Conservation (phyloP, 2,113 vertebrate species). For the Dendropsophus ebraccatus region DNA sequence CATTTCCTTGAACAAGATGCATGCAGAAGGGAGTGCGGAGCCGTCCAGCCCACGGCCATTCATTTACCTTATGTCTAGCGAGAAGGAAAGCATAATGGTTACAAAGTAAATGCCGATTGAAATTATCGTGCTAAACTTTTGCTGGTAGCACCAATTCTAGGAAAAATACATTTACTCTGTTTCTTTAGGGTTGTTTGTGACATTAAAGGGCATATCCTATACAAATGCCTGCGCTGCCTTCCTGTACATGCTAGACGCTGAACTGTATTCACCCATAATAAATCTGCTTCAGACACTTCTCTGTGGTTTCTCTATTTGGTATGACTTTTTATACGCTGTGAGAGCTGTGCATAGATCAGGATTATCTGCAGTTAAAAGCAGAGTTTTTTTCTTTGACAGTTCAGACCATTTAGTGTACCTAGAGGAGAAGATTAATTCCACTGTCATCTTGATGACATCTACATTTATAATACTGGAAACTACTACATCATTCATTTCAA, state of each 20-base stretch:
- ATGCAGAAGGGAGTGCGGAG: conserved; percentile 53
- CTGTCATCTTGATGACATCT: background rate
- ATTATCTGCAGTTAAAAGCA: conserved; percentile 3
- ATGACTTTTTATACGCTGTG: conserved; percentile 33
- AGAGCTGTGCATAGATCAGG: background rate
- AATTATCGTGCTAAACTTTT: conserved; percentile 56
- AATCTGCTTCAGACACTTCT: conserved; percentile 21
- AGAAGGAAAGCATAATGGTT: conserved; percentile 57
- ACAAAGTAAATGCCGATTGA: conserved; percentile 57
- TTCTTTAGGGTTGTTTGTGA: conserved; percentile 33
- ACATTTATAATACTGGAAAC: background rate
- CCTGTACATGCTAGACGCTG: background rate
- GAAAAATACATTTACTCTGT: conserved; percentile 41
- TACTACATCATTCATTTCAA: background rate
- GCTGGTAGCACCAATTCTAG: conserved; percentile 45
- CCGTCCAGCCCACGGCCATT: conserved; percentile 56
- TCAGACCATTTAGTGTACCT: conserved; percentile 3
- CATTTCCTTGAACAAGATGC: conserved; percentile 58
- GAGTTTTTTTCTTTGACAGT: background rate
- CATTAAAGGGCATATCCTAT: conserved; percentile 20
- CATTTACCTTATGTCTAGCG: conserved; percentile 58
- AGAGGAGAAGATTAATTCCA: background rate
- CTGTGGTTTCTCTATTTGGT: background rate
- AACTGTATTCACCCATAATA: conserved; percentile 17
- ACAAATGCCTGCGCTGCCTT: conserved; percentile 6